A percentile compares a stretch with the other conserved stretches of the same genome.
Conservation (phyloP, 2,797 vertebrate genomes). For the Otolemur crassicaudatus region DNA sequence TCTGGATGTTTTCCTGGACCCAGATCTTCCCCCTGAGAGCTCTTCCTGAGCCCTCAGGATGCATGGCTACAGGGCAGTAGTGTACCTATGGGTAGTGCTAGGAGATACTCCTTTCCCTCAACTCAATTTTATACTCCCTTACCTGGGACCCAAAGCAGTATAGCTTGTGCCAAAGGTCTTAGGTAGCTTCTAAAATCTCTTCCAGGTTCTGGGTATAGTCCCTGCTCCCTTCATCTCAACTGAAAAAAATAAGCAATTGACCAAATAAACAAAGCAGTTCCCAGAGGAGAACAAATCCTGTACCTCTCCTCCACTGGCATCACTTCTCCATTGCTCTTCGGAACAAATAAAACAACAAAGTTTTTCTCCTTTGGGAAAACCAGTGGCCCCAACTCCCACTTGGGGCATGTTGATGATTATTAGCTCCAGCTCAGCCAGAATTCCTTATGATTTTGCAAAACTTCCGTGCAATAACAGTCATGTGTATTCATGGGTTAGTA, state of each 20-base stretch:
- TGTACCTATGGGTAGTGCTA: not conserved
- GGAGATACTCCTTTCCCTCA: not conserved
- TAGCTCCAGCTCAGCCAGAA: not conserved
- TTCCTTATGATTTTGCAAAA: not conserved
- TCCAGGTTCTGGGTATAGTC: not conserved
- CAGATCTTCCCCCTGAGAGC: not conserved
- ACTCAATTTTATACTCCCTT: not conserved
- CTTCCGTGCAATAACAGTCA: not conserved
- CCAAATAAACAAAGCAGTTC: not conserved
- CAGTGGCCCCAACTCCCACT: not conserved
- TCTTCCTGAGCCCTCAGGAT: not conserved
- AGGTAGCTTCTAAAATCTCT: not conserved
- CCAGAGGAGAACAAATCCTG: not conserved
- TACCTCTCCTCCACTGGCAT: not conserved
- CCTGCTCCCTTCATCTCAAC: not conserved
- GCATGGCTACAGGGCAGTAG: not conserved
- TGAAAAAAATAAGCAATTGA: not conserved
- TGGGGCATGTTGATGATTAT: not conserved
- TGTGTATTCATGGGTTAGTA: not conserved
- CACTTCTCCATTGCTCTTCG: not conserved
- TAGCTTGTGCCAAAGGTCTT: not conserved
- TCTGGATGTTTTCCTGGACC: not conserved
- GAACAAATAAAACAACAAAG: not conserved
- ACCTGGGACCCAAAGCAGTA: not conserved
- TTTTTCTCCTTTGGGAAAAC: not conserved